Evolutionary conservation across 2,797 vertebrate genomes (phyloP), one percentile per base, ranked within the genome.

Genomic region (Clamator glandarius): DNA sequence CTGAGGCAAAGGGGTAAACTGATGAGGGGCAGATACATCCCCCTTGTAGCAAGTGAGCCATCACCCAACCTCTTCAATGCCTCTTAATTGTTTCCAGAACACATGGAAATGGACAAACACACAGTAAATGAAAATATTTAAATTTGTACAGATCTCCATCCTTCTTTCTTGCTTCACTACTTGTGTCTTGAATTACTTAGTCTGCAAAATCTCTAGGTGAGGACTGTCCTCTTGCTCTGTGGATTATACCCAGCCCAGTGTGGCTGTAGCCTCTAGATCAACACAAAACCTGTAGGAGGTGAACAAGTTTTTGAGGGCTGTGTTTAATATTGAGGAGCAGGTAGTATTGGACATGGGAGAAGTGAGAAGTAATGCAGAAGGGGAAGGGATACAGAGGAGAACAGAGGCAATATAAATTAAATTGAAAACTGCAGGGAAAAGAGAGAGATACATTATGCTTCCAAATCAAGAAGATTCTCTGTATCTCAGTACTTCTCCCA

Each of bases 211-310:
- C 11, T 41, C 21, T 31, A 16, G 23, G 18, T 0, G 4, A 66
- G 75, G 54, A 46, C 36, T 79, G 24, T 62, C 25, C 36, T 62
- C 18, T 63, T 55, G 13, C 41, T 55, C n/a, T 0, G 0, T 54
- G 63, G 19, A 7, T 62, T 48, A 4, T 8, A 11, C 21, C 29
- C 36, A 84, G 72, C 25, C n/a, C n/a, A n/a, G n/a, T 4, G 1
- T 5, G 28, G 26, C 41, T 55, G 13, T 31, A 19, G 8, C 39
- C 33, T 61, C 29, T 7, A 12, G 51, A 25, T 7, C 44, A 16
- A 3, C 35, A 8, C 10, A 3, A 0, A 9, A 13, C 29, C 11
- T 1, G 8, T 5, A n/a, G 17, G 24, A 10, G 25, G 15, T 78
- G 54, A 17, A 21, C 28, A 59, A 26, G 8, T 41, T 77, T 63